Conservation (phyloP, 2,797 vertebrate species). For the Serranus cabrilla region DNA sequence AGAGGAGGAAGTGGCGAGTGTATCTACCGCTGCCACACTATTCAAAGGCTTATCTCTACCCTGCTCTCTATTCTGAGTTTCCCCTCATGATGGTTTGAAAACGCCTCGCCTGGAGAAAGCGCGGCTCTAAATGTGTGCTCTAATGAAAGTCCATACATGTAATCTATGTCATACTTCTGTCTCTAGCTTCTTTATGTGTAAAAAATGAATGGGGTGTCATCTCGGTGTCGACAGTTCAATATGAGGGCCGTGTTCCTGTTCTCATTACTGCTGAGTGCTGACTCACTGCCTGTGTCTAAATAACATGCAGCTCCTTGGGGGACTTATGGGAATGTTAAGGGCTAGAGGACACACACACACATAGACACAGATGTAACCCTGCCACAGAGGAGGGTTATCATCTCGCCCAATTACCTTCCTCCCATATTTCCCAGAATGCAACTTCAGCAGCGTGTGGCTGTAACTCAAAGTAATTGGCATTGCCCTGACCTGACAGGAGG, state of each 20-base stretch:
- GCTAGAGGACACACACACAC: constrained; percentile 41
- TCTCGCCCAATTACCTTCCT: constrained; percentile 69
- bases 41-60: constrained; percentile 66
- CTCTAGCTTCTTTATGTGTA: neutral
- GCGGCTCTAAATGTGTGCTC: neutral
- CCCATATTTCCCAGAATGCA: constrained; percentile 72
- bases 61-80: constrained; percentile 46
- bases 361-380: constrained; percentile 22
- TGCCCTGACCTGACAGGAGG: constrained; percentile 47
- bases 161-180: neutral
- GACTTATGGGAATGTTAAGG: constrained; percentile 47
- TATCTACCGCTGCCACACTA: constrained; percentile 54
- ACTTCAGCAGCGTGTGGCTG: constrained; percentile 44
- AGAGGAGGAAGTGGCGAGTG: constrained; percentile 59
- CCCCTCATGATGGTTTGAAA: constrained; percentile 53
- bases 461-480: constrained; percentile 62
- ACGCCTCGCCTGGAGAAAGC: constrained; percentile 18
- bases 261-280: constrained; percentile 62
- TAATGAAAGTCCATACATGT: constrained; percentile 18
- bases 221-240: constrained; percentile 8
- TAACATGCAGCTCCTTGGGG: constrained; percentile 53
- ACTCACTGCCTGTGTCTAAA: constrained; percentile 62
- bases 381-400: constrained; percentile 56
- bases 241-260: constrained; percentile 26
- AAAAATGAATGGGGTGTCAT: constrained; percentile 24